These are phyloP conservation scores for Encarsia formosa DNA, from an alignment of 2,888 invertebrate genomes.

Conservation along the genomic window DNA sequence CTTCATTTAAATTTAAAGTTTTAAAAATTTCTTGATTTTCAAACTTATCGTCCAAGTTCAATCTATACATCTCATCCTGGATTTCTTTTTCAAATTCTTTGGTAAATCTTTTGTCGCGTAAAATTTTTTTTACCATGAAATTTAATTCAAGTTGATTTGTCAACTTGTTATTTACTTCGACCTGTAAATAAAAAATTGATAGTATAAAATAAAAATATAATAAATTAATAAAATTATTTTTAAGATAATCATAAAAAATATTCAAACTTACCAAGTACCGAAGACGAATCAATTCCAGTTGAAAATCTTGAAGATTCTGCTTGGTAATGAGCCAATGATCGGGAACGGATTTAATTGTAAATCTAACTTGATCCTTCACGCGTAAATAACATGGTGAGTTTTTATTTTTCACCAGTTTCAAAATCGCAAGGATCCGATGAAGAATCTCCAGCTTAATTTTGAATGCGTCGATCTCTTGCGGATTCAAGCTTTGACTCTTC, in stretches of 20 bases:
- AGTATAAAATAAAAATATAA: neutral
- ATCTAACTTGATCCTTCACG: conserved; percentile 3
- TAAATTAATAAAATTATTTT: neutral
- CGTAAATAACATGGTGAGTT: neutral
- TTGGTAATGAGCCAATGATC: neutral
- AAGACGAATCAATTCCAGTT: conserved; percentile 3
- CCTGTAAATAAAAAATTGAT: neutral
- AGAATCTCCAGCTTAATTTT: neutral
- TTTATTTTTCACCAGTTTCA: neutral
- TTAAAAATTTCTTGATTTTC: conserved; percentile 3
- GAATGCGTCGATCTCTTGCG: conserved; percentile 2
- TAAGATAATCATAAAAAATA: neutral
- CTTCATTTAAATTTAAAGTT: neutral
- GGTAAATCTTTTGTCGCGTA: neutral
- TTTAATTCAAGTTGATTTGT: too few species aligned
- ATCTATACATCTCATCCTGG: neutral
- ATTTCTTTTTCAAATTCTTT: neutral
- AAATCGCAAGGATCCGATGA: neutral
- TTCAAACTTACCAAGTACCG: conserved; percentile 1
- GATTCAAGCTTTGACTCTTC: neutral
- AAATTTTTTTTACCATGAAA: neutral
- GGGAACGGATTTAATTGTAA: neutral
- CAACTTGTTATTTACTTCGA: neutral
- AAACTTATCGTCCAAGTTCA: neutral
- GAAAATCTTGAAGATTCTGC: conserved; percentile 1